Evolutionary conservation across 2,888 invertebrate genomes (phyloP).

Genomic region (Torymus texanus): DNA sequence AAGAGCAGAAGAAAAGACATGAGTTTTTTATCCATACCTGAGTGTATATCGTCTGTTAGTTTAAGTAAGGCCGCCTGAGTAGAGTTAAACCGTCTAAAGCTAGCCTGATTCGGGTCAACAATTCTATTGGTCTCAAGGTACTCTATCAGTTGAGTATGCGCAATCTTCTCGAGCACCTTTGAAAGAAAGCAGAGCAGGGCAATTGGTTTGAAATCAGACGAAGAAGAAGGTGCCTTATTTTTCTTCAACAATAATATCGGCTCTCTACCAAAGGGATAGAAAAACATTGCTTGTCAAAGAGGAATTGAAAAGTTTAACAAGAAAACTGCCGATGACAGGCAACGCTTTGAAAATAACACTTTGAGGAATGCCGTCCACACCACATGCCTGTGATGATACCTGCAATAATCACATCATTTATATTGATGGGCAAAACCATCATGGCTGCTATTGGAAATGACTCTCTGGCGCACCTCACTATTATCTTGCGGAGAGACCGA

Average conservation of each 20-base stretch:
- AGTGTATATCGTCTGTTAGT: no score
- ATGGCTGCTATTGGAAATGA: no score
- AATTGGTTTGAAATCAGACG: not conserved
- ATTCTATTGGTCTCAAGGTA: not conserved
- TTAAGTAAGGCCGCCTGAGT: no score
- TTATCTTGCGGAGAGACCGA: no score
- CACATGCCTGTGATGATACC: not conserved
- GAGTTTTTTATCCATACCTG: no score
- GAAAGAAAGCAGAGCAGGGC: not conserved
- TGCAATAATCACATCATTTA: not conserved
- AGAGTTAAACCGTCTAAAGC: not conserved
- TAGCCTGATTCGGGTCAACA: not conserved
- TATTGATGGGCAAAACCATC: not conserved
- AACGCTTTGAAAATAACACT: not conserved
- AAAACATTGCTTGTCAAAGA: not conserved
- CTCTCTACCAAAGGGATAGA: not conserved
- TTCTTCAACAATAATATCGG: not conserved
- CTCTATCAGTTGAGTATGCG: not conserved
- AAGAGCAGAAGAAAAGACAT: not conserved
- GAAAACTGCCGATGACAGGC: not conserved
- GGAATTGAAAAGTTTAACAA: not conserved
- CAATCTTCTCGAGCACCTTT: not conserved
- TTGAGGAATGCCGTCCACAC: not conserved
- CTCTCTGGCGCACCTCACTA: no score
- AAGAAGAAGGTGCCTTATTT: not conserved